Percentiles rank a stretch among this genome's conserved stretches.
Conservation (phyloP, 2,888 invertebrate genomes). For the Brenthis ino region DNA sequence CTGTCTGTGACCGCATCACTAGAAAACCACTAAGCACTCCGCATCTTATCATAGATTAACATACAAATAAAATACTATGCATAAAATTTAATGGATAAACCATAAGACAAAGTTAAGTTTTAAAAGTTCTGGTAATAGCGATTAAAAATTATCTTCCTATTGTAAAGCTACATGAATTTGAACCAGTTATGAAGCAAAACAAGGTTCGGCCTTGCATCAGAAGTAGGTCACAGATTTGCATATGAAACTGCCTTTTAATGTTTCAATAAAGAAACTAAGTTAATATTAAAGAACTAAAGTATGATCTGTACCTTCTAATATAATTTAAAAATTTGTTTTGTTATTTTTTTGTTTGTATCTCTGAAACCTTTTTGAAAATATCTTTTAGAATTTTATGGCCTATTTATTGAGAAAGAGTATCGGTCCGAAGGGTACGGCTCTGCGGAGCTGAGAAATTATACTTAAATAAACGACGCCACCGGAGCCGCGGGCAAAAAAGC, state of each 20-base stretch:
- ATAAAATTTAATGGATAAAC: not conserved
- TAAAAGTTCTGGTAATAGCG: constrained; percentile 2
- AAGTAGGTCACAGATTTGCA: constrained; percentile 50
- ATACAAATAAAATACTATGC: constrained; percentile 1
- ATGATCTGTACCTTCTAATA: not conserved
- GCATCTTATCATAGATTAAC: constrained; percentile 30
- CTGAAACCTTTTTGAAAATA: too few relatives aligned
- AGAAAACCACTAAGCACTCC: constrained; percentile 32
- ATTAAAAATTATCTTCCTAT: constrained; percentile 15
- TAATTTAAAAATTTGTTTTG: too few relatives aligned
- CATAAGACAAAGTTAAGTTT: not conserved
- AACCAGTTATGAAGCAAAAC: constrained; percentile 45
- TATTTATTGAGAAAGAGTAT: too few relatives aligned
- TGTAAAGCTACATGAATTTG: constrained; percentile 41
- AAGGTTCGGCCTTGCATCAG: constrained; percentile 46
- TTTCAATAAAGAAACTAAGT: constrained; percentile 32
- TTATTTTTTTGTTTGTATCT: too few relatives aligned
- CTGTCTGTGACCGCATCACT: too few relatives aligned
- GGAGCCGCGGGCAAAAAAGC: too few relatives aligned
- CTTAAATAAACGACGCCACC: too few relatives aligned
- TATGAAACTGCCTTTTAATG: constrained; percentile 41
- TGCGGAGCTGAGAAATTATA: too few relatives aligned
- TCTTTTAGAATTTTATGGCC: too few relatives aligned
- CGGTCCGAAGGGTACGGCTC: too few relatives aligned
- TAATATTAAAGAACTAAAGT: constrained; percentile 14